Evolutionary conservation across 2,888 invertebrate genomes (phyloP).

Genomic region (Aspidapion aeneum): DNA sequence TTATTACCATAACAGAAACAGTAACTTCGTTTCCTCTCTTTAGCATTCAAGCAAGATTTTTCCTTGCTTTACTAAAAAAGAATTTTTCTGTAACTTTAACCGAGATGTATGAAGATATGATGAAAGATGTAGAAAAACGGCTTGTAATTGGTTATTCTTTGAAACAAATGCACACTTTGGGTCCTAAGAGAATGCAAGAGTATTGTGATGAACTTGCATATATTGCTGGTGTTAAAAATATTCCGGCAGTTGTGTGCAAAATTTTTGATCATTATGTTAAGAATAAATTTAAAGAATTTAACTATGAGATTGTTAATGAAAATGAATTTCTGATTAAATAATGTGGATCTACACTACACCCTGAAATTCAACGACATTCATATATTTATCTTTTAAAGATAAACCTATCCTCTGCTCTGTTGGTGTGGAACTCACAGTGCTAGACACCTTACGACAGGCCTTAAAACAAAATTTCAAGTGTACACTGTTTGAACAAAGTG

Average conservation of each 20-base stretch:
- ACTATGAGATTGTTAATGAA: constrained; percentile 62
- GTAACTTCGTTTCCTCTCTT: constrained; percentile 84
- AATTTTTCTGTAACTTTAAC: constrained; percentile 54
- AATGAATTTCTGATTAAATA: too few species aligned
- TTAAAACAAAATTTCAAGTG: constrained; percentile 50
- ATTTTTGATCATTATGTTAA: constrained; percentile 63
- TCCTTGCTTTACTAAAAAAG: constrained; percentile 56
- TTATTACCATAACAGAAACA: constrained; percentile 80
- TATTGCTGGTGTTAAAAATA: constrained; percentile 57
- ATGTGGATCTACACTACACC: too few species aligned
- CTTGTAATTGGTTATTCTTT: constrained; percentile 57
- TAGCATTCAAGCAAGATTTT: constrained; percentile 71
- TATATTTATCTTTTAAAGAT: too few species aligned
- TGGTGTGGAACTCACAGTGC: constrained; percentile 36
- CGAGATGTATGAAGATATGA: constrained; percentile 58
- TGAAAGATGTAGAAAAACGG: constrained; percentile 56
- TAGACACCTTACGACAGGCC: constrained; percentile 31
- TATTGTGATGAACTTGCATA: constrained; percentile 68
- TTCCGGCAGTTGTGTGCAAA: constrained; percentile 65
- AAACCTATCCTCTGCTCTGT: too few species aligned
- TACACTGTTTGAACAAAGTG: constrained; percentile 66
- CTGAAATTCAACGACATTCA: too few species aligned
- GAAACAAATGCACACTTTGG: constrained; percentile 76
- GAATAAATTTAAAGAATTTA: constrained; percentile 60
- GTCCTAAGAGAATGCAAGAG: constrained; percentile 57